Evolutionary conservation across 2,888 invertebrate genomes (phyloP), one percentile per base, ranked within the genome.

Genomic region (Sycophila texana): DNA sequence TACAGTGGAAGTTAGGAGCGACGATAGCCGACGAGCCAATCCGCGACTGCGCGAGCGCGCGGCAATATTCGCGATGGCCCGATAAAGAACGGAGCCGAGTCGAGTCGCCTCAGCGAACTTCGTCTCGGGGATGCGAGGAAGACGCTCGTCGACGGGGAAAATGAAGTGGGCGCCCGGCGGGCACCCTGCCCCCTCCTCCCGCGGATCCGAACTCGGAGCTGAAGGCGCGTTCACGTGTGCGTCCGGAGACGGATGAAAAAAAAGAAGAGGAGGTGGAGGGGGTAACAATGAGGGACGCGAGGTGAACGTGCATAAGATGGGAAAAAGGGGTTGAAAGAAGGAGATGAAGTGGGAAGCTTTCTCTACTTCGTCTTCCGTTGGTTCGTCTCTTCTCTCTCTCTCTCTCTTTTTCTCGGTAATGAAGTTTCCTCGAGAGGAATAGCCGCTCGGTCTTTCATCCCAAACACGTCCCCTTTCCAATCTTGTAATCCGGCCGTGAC

Each of bases 401-500:
- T 55, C 60, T 67, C 63, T 22, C 22, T 1, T 39, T 63, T 63
- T 65, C 53, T 65, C 71, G 75, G 72, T 81, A 81, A 81, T 75
- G 75, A 81, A 78, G 75, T 81, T 75, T 78, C 58, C 78, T 68
- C 73, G 30, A 77, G 74, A 80, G 70, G 73, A 77, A 77, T 77
- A 66, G 77, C 66, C 68, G 47, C 68, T 30, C 78, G 71, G 63
- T 70, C 74, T 77, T 81, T 81, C 74, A 80, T 78, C 77, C 77
- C 68, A 60, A 77, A 74, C 78, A 80, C 72, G 75, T 75, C 49
- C 77, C 77, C 70, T 78, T 80, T 80, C 82, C 79, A 81, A 78
- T 81, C 77, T 81, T 72, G 81, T 75, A 77, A 78, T 77, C 75
- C 78, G 51, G 57, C 57, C 75, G 71, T 72, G 70, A 74, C 53